A percentile compares a stretch with the other conserved stretches of the same genome.
phyloP scores from a whole-genome alignment of 2,113 vertebrate species.

The Hippocampus comes region DNA sequence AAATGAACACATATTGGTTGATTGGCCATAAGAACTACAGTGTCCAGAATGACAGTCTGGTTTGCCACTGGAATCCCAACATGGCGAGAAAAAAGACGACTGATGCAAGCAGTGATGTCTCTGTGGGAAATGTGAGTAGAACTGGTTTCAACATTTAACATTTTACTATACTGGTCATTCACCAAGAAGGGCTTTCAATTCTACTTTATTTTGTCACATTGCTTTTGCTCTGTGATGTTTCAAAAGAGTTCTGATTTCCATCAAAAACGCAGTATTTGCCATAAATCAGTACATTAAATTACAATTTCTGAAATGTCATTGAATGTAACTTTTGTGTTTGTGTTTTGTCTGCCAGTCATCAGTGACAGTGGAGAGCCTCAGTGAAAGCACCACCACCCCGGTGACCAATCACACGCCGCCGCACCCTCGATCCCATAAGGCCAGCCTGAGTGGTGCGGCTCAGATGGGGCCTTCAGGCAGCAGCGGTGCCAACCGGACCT shows the following conservation, averaged over 20 bases:
- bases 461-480: slow-evolving; percentile 35
- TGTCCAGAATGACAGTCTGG: slow-evolving; percentile 87
- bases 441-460: slow-evolving; percentile 12
- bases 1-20: slow-evolving; percentile 89
- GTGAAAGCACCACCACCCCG: slow-evolving; percentile 55
- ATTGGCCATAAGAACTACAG: slow-evolving; percentile 87
- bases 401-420: slow-evolving; percentile 15
- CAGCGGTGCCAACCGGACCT: slow-evolving; percentile 29
- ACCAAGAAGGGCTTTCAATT: not conserved
- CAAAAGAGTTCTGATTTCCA: not conserved
- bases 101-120: slow-evolving; percentile 53
- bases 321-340: not conserved
- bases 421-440: slow-evolving; percentile 16
- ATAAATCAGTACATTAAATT: not conserved
- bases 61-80: slow-evolving; percentile 85
- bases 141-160: not conserved
- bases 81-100: slow-evolving; percentile 72
- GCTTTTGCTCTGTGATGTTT: not conserved
- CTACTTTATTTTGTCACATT: not conserved
- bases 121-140: slow-evolving; percentile 35
- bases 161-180: not conserved
- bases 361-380: slow-evolving; percentile 42
- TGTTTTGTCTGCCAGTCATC: slow-evolving; percentile 44
- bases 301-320: not conserved
- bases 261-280: not conserved